Percentiles rank a stretch among this genome's conserved stretches.
Evolutionary conservation across 2,797 vertebrate genomes (phyloP).

Genomic region (Garrulus glandarius): DNA sequence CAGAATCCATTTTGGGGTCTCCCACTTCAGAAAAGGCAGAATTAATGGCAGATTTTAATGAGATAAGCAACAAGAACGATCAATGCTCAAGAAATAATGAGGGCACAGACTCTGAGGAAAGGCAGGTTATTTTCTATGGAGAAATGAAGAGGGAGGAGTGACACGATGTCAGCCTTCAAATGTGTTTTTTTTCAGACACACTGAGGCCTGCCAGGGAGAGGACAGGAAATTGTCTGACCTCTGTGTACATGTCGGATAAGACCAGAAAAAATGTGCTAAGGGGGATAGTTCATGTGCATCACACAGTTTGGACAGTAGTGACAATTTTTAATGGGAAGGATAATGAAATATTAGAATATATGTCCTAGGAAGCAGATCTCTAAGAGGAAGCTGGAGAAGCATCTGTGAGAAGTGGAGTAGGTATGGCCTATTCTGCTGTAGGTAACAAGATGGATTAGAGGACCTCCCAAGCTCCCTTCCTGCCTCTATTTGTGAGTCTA

Average conservation of each 20-base stretch:
- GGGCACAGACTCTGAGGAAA: neutral
- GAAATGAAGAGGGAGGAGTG: neutral
- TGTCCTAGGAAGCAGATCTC: neutral
- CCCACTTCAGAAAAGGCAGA: neutral
- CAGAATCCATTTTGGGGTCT: neutral
- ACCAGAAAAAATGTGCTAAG: neutral
- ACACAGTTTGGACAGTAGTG: neutral
- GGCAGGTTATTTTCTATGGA: neutral
- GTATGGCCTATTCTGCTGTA: neutral
- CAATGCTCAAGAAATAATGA: neutral
- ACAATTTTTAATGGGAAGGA: neutral
- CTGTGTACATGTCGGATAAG: neutral
- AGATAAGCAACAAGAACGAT: neutral
- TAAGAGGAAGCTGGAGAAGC: neutral
- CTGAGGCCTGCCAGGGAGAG: neutral
- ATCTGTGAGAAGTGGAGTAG: neutral
- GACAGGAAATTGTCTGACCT: conserved; percentile 26
- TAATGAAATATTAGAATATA: neutral
- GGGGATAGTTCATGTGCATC: neutral
- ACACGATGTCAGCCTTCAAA: neutral
- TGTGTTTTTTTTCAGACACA: neutral
- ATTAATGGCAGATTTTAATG: neutral
- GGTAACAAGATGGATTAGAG: neutral
- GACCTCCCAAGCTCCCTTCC: neutral
- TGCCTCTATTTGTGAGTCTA: neutral